Base-by-base conservation (phyloP, 2,113 vertebrate genomes). In the Pleuronectes platessa region DNA sequence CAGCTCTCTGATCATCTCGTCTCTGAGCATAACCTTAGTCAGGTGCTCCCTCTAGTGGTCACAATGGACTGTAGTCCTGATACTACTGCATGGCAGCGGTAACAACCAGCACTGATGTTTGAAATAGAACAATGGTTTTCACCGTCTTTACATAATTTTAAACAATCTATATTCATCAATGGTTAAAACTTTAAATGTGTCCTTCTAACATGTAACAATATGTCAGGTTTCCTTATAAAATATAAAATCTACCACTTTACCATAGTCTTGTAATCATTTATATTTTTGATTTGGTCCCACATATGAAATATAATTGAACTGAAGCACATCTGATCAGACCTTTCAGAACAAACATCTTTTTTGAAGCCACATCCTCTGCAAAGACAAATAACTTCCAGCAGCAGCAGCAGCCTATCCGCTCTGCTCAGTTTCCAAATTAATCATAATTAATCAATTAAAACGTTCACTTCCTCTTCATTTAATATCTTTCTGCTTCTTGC, bases 21-120 rank as follows among this genome's bases (percentile, higher is more conserved):
- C 40, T 77, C 51, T 51, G 26, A 2, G 69, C 54, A 88, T 74
- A 74, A 24, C 3, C 60, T 64, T 45, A 77, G 79, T 64, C 35
- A 20, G 55, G 42, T 82, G 69, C 82, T 14, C 92, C 91, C 90
- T 90, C 92, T 93, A 89, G 90, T 92, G 91, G 92, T 61, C 5
- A 17, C 4, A 84, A 40, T 8, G 27, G 76, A 54, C 14, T 54
- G 11, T 81, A 55, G 13, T 21, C 40, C 20, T 75, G 3, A 62
- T 6, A 4, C 13, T 12, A 27, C 49, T 59, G 56, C 3, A 5
- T 3, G 0, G 15, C 23, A 61, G 10, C 20, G 40, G 1, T 18
- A 0, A 65, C 37, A 59, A 8, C 15, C 71, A 81, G 37, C 37
- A 61, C 20, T 18, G 14, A 26, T 3, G 2, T 10, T 20, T 18